Evolutionary conservation across 1,140 invertebrate genomes (phyloP).

Genomic region (Sinella curviseta): DNA sequence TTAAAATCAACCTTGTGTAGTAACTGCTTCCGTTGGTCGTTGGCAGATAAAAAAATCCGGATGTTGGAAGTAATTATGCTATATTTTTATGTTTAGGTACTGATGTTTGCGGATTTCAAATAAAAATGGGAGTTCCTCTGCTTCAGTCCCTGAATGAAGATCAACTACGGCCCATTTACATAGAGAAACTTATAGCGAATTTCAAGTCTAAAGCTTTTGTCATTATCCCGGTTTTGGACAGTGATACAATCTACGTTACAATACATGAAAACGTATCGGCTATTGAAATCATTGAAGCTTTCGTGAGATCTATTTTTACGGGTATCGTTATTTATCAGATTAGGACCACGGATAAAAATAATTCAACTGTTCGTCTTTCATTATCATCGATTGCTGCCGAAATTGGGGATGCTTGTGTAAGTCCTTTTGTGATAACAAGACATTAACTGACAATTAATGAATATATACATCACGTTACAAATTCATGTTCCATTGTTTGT

Average conservation of each 20-base stretch:
- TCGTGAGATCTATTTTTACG: slow-evolving; percentile 59
- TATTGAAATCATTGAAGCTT: slow-evolving; percentile 58
- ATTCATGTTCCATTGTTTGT: not conserved
- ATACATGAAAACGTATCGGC: slow-evolving; percentile 55
- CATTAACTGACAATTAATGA: not conserved
- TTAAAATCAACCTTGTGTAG: slow-evolving; percentile 51
- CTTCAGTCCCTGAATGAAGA: slow-evolving; percentile 46
- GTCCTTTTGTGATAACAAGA: not conserved
- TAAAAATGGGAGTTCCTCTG: slow-evolving; percentile 61
- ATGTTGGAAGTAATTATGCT: not conserved
- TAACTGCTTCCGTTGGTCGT: slow-evolving; percentile 32
- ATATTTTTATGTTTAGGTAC: slow-evolving; percentile 52
- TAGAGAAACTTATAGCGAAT: slow-evolving; percentile 52
- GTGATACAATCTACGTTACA: slow-evolving; percentile 56
- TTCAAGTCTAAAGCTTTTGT: slow-evolving; percentile 58
- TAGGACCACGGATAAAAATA: not conserved
- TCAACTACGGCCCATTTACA: slow-evolving; percentile 45
- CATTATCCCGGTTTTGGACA: slow-evolving; percentile 56
- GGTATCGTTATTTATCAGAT: slow-evolving; percentile 46
- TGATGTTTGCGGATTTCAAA: slow-evolving; percentile 59
- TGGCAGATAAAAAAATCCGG: not conserved
- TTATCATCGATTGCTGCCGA: not conserved
- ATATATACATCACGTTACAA: not conserved
- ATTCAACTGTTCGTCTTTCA: not conserved
- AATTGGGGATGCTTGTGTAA: slow-evolving; percentile 14